phyloP scores from a whole-genome alignment of 2,888 invertebrate genomes.

The Clistopyga incitator region DNA sequence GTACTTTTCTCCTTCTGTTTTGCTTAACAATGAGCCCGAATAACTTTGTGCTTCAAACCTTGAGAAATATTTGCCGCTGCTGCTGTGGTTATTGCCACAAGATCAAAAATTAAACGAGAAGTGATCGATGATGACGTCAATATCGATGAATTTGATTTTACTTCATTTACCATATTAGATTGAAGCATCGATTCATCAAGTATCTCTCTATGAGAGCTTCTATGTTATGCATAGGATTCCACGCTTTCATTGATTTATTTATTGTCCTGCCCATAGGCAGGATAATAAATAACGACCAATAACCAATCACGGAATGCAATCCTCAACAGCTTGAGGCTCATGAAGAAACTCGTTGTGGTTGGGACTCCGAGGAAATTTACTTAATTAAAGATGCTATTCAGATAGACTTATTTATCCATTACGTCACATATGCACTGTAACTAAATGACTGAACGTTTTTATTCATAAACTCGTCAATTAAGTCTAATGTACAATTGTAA shows the following conservation, averaged over 20 bases:
- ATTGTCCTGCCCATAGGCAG: slow-evolving; percentile 1
- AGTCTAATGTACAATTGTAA: too few relatives aligned
- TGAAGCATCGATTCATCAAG: background rate
- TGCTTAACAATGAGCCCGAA: slow-evolving; percentile 42
- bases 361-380: slow-evolving; percentile 33
- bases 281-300: too few relatives aligned
- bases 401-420: background rate
- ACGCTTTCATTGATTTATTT: slow-evolving; percentile 6
- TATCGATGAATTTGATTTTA: slow-evolving; percentile 14
- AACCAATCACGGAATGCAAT: slow-evolving; percentile 28
- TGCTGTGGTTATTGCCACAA: background rate
- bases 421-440: background rate
- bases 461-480: too few relatives aligned
- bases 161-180: background rate
- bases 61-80: background rate
- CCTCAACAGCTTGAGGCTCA: slow-evolving; percentile 6
- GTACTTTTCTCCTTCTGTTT: slow-evolving; percentile 36
- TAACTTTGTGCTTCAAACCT: slow-evolving; percentile 27
- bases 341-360: slow-evolving; percentile 15
- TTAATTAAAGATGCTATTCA: slow-evolving; percentile 25
- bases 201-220: background rate
- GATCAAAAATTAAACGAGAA: background rate
- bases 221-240: background rate
- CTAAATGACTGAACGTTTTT: too few relatives aligned
- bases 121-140: background rate